A percentile compares a stretch with the other conserved stretches of the same genome.
These are phyloP conservation scores for Heterotilapia buettikoferi DNA, from an alignment of 2,113 vertebrate genomes.

Conservation along the genomic window DNA sequence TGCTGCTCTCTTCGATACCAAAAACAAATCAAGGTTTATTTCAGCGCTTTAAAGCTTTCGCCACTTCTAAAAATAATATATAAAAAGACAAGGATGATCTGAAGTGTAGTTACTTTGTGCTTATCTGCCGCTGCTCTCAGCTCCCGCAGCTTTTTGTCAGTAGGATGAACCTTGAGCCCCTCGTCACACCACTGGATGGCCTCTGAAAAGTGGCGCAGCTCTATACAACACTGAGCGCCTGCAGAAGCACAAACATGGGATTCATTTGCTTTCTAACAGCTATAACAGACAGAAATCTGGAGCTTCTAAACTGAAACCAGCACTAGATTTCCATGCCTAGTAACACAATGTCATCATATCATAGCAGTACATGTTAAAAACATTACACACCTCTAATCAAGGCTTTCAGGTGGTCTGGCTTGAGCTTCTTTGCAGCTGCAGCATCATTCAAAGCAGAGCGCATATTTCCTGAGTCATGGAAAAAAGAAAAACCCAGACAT, in stretches of 20 bases:
- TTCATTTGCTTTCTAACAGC: not conserved
- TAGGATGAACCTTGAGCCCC: slow-evolving; percentile 78
- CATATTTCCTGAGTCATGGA: slow-evolving; percentile 79
- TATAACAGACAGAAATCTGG: not conserved
- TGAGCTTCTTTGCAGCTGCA: slow-evolving; percentile 81
- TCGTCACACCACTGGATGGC: slow-evolving; percentile 88
- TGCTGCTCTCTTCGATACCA: slow-evolving; percentile 69
- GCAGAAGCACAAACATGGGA: not conserved
- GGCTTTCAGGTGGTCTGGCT: slow-evolving; percentile 88
- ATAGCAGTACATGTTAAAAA: not conserved
- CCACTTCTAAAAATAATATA: not conserved
- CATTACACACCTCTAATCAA: slow-evolving; percentile 80
- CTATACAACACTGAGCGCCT: slow-evolving; percentile 88
- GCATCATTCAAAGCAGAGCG: slow-evolving; percentile 87
- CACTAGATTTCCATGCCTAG: rapidly evolving
- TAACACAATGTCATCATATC: not conserved
- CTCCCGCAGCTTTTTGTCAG: slow-evolving; percentile 85
- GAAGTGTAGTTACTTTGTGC: slow-evolving; percentile 70
- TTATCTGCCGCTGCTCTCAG: slow-evolving; percentile 81
- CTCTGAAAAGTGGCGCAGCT: slow-evolving; percentile 78
- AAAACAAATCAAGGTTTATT: not conserved
- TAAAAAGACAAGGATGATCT: not conserved
- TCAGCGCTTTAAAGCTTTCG: not conserved
- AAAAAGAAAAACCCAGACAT: not conserved
- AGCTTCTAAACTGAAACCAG: not conserved